Percentiles rank a stretch among this genome's conserved stretches.
Evolutionary conservation across 2,888 invertebrate species (phyloP).

Genomic region (Agelastica alni): DNA sequence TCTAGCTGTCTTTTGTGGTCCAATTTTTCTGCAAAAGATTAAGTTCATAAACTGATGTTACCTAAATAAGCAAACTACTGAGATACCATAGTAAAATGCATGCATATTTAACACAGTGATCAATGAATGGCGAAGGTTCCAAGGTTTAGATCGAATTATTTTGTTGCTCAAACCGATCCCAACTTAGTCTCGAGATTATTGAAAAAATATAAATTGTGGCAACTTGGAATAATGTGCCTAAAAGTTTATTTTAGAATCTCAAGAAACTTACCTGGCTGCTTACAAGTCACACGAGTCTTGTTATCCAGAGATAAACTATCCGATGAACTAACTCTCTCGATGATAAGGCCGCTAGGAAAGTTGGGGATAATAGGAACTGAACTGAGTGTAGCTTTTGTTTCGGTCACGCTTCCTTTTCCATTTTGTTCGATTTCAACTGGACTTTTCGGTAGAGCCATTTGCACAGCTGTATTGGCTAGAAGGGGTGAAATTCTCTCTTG

Average conservation of each 20-base stretch:
- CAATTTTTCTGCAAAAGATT: conserved; percentile 50
- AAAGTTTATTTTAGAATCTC: conserved; percentile 2
- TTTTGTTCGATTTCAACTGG: conserved; percentile 2
- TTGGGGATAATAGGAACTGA: conserved; percentile 56
- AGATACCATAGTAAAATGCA: too few relatives aligned
- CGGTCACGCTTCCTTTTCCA: conserved; percentile 10
- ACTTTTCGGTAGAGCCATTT: neutral
- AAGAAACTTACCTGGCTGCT: conserved; percentile 55
- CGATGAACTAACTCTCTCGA: conserved; percentile 57
- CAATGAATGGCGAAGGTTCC: too few relatives aligned
- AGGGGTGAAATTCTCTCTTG: conserved; percentile 46
- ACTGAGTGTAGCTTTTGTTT: conserved; percentile 26
- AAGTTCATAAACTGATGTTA: conserved; percentile 20
- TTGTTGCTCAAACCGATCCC: too few relatives aligned
- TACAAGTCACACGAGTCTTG: conserved; percentile 57
- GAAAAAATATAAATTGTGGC: too few relatives aligned
- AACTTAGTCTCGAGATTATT: too few relatives aligned
- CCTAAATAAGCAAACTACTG: conserved; percentile 13
- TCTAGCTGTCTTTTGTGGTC: conserved; percentile 52
- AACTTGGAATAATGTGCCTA: too few relatives aligned
- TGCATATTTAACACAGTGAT: too few relatives aligned
- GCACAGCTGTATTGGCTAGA: neutral
- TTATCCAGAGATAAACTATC: conserved; percentile 51
- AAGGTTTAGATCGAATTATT: too few relatives aligned
- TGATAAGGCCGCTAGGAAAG: conserved; percentile 61